These are phyloP conservation scores for Paguma larvata DNA, from an alignment of 2,797 vertebrate genomes.

Conservation along the genomic window DNA sequence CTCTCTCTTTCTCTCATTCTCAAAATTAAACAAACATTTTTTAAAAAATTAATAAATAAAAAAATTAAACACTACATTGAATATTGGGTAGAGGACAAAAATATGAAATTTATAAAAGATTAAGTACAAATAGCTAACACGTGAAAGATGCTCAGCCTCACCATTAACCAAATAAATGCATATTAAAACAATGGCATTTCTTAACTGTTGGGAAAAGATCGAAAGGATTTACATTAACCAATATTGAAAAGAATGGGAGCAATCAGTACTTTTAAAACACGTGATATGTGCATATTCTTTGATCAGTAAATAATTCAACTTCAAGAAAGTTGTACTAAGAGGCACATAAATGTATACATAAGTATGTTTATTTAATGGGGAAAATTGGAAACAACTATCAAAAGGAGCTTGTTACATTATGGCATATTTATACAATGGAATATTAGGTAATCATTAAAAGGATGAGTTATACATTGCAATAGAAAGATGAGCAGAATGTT, in stretches of 20 bases:
- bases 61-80: not conserved
- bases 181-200: not conserved
- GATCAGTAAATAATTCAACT: not conserved
- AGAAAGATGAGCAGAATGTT: slow-evolving; percentile 24
- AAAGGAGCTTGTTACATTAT: not conserved
- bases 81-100: not conserved
- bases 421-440: not conserved
- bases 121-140: not conserved
- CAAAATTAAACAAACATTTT: too few species aligned
- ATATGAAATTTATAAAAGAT: not conserved
- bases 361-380: not conserved
- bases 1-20: too few species aligned
- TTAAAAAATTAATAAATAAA: not conserved
- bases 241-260: not conserved
- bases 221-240: not conserved
- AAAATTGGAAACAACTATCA: not conserved
- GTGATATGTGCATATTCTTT: not conserved
- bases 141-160: not conserved
- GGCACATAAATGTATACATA: not conserved
- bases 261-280: slow-evolving; percentile 1
- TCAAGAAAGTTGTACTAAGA: not conserved
- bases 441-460: not conserved
- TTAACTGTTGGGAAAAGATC: not conserved
- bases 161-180: not conserved
- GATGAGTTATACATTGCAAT: not conserved